A percentile compares a stretch with the other conserved stretches of the same genome.
Evolutionary conservation across 2,888 invertebrate species (phyloP).

Genomic region (Lathronympha strigana): DNA sequence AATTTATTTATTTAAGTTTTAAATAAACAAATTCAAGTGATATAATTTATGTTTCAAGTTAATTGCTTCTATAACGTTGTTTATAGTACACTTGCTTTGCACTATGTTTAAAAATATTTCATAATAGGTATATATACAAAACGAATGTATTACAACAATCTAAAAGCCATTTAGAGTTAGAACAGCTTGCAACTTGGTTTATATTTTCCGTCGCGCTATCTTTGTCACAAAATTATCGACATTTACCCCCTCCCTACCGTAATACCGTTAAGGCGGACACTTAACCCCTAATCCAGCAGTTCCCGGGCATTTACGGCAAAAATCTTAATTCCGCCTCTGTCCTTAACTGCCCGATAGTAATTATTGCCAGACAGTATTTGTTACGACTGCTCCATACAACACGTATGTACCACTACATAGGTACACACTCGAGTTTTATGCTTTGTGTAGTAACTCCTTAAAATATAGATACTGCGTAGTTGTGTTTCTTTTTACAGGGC

Average conservation of each 20-base stretch:
- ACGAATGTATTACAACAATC: too few relatives aligned
- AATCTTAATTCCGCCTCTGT: constrained; percentile 81
- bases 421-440: constrained; percentile 12
- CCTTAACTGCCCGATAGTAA: constrained; percentile 82
- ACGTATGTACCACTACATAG: constrained; percentile 14
- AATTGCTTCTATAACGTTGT: too few relatives aligned
- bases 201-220: too few relatives aligned
- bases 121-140: too few relatives aligned
- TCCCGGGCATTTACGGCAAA: constrained; percentile 82
- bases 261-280: constrained; percentile 81
- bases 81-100: too few relatives aligned
- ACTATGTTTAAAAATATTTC: too few relatives aligned
- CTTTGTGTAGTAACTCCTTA: background rate
- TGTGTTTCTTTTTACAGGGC: background rate
- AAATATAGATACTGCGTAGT: background rate
- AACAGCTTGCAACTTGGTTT: too few relatives aligned
- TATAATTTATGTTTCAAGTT: too few relatives aligned
- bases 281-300: constrained; percentile 84
- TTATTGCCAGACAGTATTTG: constrained; percentile 79
- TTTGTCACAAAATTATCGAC: constrained; percentile 30
- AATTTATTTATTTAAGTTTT: too few relatives aligned
- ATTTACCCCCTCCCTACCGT: constrained; percentile 59
- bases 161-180: too few relatives aligned
- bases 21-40: too few relatives aligned
- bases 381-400: constrained; percentile 56